A percentile compares a stretch with the other conserved stretches of the same genome.
Evolutionary conservation across 1,140 invertebrate genomes (phyloP).

Genomic region (Heliconius himera): DNA sequence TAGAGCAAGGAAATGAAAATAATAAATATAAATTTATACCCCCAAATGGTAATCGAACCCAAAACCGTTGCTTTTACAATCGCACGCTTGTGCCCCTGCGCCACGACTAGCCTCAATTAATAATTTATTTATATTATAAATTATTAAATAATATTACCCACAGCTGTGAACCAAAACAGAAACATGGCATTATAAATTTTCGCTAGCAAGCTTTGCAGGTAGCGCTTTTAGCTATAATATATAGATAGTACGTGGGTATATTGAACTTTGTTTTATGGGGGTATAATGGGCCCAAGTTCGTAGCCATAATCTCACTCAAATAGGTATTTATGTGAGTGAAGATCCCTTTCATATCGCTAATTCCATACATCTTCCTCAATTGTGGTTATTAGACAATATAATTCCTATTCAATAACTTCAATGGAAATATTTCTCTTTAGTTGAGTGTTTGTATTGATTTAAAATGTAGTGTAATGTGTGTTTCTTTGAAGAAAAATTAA

Average conservation of each 20-base stretch:
- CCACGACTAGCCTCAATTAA: not conserved
- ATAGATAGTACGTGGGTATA: conserved; percentile 9
- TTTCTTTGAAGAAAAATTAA: too few relatives aligned
- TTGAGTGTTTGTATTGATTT: not conserved
- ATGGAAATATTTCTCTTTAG: not conserved
- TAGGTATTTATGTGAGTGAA: conserved; percentile 17
- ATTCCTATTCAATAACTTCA: not conserved
- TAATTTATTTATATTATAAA: not conserved
- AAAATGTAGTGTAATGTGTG: not conserved
- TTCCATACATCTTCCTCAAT: not conserved
- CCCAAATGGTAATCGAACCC: too few relatives aligned
- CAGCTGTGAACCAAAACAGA: not conserved
- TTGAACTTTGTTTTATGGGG: conserved; percentile 14
- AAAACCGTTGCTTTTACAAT: too few relatives aligned
- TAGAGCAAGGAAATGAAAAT: too few relatives aligned
- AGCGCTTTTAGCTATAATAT: conserved; percentile 6
- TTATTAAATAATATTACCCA: not conserved
- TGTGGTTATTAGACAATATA: not conserved
- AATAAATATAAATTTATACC: too few relatives aligned
- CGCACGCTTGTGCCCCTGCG: too few relatives aligned
- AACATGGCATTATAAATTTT: not conserved
- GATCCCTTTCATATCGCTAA: not conserved
- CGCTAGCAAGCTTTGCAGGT: not conserved
- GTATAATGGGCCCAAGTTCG: conserved; percentile 12
- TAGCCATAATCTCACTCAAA: conserved; percentile 8